phyloP scores from a whole-genome alignment of 2,888 invertebrate species.

The Prionchulus punctatus region DNA sequence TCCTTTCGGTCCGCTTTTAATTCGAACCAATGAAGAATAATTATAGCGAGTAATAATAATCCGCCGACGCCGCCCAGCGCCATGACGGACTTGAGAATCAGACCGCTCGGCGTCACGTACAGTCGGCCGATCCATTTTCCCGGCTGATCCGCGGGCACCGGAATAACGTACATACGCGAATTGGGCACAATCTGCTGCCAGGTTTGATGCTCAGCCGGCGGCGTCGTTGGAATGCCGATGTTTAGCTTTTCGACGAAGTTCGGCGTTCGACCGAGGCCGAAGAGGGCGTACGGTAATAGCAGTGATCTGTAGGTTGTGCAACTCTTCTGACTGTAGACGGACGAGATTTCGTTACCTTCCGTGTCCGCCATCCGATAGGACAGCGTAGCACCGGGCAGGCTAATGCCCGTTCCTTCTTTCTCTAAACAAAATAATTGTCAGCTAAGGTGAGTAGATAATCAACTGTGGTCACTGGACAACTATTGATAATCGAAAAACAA shows the following conservation, averaged over 20 bases:
- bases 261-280: slow-evolving; percentile 91
- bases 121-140: slow-evolving; percentile 24
- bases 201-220: neutral
- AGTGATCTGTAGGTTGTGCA: slow-evolving; percentile 80
- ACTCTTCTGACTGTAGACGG: slow-evolving; percentile 52
- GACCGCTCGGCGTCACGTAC: slow-evolving; percentile 27
- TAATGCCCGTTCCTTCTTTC: slow-evolving; percentile 23
- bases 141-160: slow-evolving; percentile 45
- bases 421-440: neutral
- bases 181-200: slow-evolving; percentile 62
- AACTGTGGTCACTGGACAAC: too few species aligned
- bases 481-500: too few species aligned
- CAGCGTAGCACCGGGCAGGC: slow-evolving; percentile 24
- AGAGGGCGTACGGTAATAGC: slow-evolving; percentile 84
- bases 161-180: slow-evolving; percentile 88
- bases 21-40: slow-evolving; percentile 24
- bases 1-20: slow-evolving; percentile 14
- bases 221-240: slow-evolving; percentile 38
- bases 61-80: slow-evolving; percentile 19
- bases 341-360: neutral
- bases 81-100: slow-evolving; percentile 20
- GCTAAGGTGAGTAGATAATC: neutral
- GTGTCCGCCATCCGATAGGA: neutral
- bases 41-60: slow-evolving; percentile 23
- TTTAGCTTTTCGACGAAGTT: slow-evolving; percentile 83